Percentiles rank a stretch among this genome's conserved stretches.
Conservation (phyloP, 2,888 invertebrate species). For the Pilophorus perplexus region DNA sequence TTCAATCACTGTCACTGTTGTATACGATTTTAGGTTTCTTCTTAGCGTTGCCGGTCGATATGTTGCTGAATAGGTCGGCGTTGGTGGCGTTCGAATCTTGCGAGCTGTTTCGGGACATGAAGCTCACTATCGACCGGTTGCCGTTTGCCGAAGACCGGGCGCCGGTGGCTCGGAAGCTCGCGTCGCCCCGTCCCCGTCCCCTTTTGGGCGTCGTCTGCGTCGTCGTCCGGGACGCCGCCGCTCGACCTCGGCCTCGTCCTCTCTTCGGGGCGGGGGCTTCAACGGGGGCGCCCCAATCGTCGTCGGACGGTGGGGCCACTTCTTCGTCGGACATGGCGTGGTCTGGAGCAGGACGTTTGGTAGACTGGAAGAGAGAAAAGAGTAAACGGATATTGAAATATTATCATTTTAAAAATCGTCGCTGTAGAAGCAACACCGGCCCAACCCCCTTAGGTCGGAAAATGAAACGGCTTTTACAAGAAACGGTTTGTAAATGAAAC, state of each 20-base stretch:
- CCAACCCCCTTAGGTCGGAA: too few relatives aligned
- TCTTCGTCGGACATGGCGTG: too few relatives aligned
- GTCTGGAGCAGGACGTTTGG: too few relatives aligned
- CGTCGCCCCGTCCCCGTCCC: neutral
- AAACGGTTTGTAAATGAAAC: too few relatives aligned
- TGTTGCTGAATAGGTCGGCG: neutral
- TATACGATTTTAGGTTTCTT: conserved; percentile 16
- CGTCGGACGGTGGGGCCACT: neutral
- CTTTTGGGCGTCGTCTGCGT: neutral
- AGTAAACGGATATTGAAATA: too few relatives aligned
- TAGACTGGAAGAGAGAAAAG: too few relatives aligned
- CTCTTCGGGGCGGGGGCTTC: neutral
- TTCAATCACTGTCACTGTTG: conserved; percentile 6
- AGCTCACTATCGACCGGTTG: neutral
- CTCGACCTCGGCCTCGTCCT: conserved; percentile 1
- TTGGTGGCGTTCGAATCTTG: neutral
- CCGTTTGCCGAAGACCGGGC: too few relatives aligned
- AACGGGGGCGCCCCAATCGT: neutral
- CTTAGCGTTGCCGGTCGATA: neutral
- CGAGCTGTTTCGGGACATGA: neutral
- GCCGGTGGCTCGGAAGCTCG: neutral
- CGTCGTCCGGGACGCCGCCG: neutral
- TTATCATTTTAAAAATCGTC: too few relatives aligned
- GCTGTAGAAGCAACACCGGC: too few relatives aligned
- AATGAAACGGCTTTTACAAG: too few relatives aligned